These are phyloP conservation scores for Alsophila aescularia DNA, from an alignment of 2,888 invertebrate species.

Conservation along the genomic window DNA sequence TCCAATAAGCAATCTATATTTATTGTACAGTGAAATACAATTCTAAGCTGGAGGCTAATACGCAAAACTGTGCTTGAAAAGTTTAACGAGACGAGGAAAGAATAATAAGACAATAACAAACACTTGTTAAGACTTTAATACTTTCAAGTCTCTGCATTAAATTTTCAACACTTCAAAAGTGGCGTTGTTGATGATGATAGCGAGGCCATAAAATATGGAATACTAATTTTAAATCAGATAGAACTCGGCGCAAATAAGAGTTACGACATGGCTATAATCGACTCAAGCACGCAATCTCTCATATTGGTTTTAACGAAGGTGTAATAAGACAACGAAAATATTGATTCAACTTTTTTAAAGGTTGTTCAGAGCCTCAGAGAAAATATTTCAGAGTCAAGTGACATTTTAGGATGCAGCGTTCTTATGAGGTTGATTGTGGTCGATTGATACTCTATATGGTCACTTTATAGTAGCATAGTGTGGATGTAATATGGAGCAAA, in stretches of 20 bases:
- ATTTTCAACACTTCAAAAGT: constrained; percentile 41
- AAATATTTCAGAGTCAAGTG: too few relatives aligned
- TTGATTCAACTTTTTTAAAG: constrained; percentile 11
- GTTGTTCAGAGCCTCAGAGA: constrained; percentile 15
- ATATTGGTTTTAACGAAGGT: constrained; percentile 45
- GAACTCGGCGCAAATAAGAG: constrained; percentile 53
- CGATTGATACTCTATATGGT: not conserved
- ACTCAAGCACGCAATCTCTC: constrained; percentile 54
- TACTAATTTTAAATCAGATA: constrained; percentile 56
- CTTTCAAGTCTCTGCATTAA: constrained; percentile 35
- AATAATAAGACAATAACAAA: constrained; percentile 34
- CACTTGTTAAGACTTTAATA: constrained; percentile 34
- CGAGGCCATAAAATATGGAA: constrained; percentile 46
- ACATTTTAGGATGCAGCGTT: constrained; percentile 6
- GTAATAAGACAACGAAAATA: constrained; percentile 43
- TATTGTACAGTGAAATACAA: not conserved
- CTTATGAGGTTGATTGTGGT: not conserved
- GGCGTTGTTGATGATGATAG: constrained; percentile 44
- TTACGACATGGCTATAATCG: constrained; percentile 52
- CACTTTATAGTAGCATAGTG: not conserved
- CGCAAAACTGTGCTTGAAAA: constrained; percentile 3
- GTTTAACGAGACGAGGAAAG: constrained; percentile 23
- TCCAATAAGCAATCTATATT: not conserved
- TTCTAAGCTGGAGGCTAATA: not conserved
- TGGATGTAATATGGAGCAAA: not conserved